Evolutionary conservation across 1,140 invertebrate genomes (phyloP).

Genomic region (Thaumetopoea pityocampa): DNA sequence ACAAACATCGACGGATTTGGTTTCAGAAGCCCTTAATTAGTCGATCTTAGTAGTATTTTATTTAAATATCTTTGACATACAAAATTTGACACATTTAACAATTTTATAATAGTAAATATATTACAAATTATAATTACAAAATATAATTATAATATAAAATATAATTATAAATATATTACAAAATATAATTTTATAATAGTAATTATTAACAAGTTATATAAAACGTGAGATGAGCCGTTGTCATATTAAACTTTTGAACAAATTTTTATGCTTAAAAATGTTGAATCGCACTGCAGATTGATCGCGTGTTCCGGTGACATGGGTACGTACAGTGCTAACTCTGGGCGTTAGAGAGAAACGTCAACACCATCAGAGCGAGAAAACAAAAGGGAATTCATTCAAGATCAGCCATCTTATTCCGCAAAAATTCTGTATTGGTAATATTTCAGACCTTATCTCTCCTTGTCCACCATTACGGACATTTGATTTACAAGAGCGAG

Average conservation of each 20-base stretch:
- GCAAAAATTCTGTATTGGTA: slow-evolving; percentile 39
- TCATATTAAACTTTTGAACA: too few species aligned
- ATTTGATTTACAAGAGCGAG: slow-evolving; percentile 16
- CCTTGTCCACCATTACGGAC: slow-evolving; percentile 25
- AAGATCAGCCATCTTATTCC: slow-evolving; percentile 53
- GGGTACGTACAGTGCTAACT: slow-evolving; percentile 40
- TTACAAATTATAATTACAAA: slow-evolving; percentile 8
- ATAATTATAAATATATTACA: slow-evolving; percentile 1
- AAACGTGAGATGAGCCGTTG: too few species aligned
- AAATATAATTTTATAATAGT: too few species aligned
- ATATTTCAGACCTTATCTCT: slow-evolving; percentile 40
- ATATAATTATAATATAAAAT: neutral
- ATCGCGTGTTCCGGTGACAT: slow-evolving; percentile 52
- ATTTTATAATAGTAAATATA: too few species aligned
- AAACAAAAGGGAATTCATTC: slow-evolving; percentile 59
- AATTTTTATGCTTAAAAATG: slow-evolving; percentile 7
- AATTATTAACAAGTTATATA: too few species aligned
- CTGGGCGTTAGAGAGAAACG: slow-evolving; percentile 50
- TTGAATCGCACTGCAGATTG: slow-evolving; percentile 51
- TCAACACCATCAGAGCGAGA: slow-evolving; percentile 47
- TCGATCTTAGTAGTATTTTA: too few species aligned
- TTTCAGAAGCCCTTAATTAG: too few species aligned
- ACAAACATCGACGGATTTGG: too few species aligned
- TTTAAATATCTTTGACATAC: too few species aligned
- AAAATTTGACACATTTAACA: too few species aligned